Evolutionary conservation across 1,140 invertebrate genomes (phyloP), one percentile per base, ranked within the genome.

Genomic region (Centruroides sculpturatus): DNA sequence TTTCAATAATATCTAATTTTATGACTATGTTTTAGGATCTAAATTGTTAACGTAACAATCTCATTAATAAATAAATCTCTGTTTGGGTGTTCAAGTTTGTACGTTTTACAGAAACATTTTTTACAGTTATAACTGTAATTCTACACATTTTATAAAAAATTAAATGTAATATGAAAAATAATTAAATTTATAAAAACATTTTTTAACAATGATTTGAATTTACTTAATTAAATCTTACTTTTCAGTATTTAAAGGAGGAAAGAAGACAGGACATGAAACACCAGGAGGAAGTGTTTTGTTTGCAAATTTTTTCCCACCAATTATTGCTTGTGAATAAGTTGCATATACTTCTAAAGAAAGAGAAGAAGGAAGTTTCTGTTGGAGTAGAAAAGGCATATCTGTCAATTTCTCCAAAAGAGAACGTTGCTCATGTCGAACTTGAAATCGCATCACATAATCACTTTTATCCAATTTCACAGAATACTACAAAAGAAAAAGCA

Each of bases 381-480:
- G 78, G 3, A 95, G 70, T 10, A 87, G 73, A 23, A 97, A 71
- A 4, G 85, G 82, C 68, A 89, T 75, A 51, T 81, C 79, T 47
- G 80, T 82, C 34, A 97, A 74, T 74, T 85, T 86, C 61, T 98
- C 93, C n/a, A 98, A 76, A 57, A 88, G 72, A 36, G 90, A 83
- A 61, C 83, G 82, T 67, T 85, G 87, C 69, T 97, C 92, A 75
- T 97, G 92, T 0, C 93, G 82, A 9, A 98, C 76, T 72, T 92
- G 88, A 67, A 94, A 75, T 54, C 84, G 81, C 11, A 97, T 76
- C 6, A 82, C 83, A 71, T 95, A 97, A 66, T 97, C 93, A n/a
- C 93, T 93, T 75, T 96, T 97, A 62, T 96, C 92, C 60, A 97
- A 72, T 77, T 97, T 96, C 47, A 81, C 71, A 51, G 80, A 77